Evolutionary conservation across 1,140 invertebrate species (phyloP).

Genomic region (Pseudomyrmex concolor): DNA sequence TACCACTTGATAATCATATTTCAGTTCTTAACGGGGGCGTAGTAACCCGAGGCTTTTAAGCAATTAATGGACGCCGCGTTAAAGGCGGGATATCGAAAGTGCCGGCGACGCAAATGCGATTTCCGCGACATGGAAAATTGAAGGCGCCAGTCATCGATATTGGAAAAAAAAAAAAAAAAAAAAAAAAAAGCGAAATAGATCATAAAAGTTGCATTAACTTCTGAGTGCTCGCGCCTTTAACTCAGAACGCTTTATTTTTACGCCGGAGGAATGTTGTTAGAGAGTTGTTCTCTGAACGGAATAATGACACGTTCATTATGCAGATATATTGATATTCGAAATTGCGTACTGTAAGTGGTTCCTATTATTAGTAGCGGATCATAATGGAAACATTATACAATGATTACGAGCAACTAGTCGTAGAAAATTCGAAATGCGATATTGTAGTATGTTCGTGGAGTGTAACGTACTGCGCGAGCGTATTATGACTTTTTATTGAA

Average conservation of each 20-base stretch:
- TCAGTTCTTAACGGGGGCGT: constrained; percentile 51
- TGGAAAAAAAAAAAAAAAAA: constrained; percentile 30
- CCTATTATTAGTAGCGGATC: not conserved
- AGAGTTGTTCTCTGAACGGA: not conserved
- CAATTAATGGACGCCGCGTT: constrained; percentile 47
- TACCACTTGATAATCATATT: constrained; percentile 66
- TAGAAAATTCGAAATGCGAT: too few species aligned
- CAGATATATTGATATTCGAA: not conserved
- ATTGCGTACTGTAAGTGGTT: not conserved
- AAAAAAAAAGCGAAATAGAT: constrained; percentile 41
- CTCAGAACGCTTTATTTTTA: not conserved
- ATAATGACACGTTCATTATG: not conserved
- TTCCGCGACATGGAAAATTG: constrained; percentile 60
- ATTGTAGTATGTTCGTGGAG: too few species aligned
- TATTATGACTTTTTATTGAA: too few species aligned
- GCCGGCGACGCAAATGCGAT: constrained; percentile 52
- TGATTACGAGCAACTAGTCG: not conserved
- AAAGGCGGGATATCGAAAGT: constrained; percentile 32
- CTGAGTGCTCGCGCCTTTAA: not conserved
- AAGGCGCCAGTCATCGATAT: constrained; percentile 21
- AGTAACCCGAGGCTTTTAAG: constrained; percentile 59
- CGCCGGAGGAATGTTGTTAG: not conserved
- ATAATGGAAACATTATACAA: not conserved
- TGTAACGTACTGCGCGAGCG: too few species aligned
- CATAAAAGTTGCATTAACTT: constrained; percentile 49